Conservation (phyloP, 2,888 invertebrate species). For the Hyposoter dolosus region DNA sequence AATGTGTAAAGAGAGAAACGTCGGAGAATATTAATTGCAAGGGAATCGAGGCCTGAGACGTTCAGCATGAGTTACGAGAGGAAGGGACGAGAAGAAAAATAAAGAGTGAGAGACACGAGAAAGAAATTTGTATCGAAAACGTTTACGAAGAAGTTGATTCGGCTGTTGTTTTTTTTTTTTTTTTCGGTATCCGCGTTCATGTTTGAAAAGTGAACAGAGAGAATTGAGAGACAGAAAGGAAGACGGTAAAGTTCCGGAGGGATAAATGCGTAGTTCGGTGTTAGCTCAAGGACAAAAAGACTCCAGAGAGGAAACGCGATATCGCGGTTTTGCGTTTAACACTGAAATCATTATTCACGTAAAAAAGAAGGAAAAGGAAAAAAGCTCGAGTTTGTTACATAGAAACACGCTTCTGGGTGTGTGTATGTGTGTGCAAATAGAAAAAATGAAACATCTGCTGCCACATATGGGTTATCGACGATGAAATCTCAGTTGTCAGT, state of each 20-base stretch:
- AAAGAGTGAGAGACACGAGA: not conserved
- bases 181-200: not conserved
- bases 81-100: not conserved
- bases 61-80: not conserved
- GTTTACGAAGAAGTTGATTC: constrained; percentile 15
- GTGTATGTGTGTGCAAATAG: not conserved
- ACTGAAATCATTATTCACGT: constrained; percentile 66
- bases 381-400: constrained; percentile 2
- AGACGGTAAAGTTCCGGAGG: constrained; percentile 16
- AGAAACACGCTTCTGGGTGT: not conserved
- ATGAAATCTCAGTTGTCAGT: constrained; percentile 46
- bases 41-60: not conserved
- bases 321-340: constrained; percentile 68
- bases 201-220: constrained; percentile 8
- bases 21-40: not conserved
- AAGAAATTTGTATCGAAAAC: not conserved
- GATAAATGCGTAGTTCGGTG: constrained; percentile 47
- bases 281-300: constrained; percentile 65
- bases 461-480: constrained; percentile 32
- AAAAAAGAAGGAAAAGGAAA: constrained; percentile 11
- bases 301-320: constrained; percentile 67
- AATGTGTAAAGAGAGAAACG: not conserved
- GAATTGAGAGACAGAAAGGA: not conserved
- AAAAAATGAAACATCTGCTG: constrained; percentile 46
- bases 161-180: constrained; percentile 2